Base-by-base conservation (phyloP, 2,797 vertebrate species). In the Selene dorsalis region DNA sequence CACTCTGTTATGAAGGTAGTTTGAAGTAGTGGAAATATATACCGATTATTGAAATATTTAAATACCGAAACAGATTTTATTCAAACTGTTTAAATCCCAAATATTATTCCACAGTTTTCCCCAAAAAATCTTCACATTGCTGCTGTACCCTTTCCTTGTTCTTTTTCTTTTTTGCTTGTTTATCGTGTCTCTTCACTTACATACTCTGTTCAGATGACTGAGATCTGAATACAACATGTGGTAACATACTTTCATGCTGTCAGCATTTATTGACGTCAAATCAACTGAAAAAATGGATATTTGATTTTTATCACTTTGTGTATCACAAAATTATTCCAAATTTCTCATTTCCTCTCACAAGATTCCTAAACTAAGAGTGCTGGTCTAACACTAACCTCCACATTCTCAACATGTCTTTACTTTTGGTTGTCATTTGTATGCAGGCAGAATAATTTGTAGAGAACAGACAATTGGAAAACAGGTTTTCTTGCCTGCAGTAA, bases 391-490 rank as follows among this genome's bases (percentile, higher is more conserved):
- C 75, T 75, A 89, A 88, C 79, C 82, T 89, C 84, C 80, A 73
- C 78, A 52, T 86, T 90, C 84, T 82, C 66, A 77, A 89, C 91
- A 91, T 69, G 78, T 90, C 87, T 89, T 84, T 80, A 91, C 86
- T 90, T 90, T 89, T 84, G 76, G 73, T 80, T 81, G 85, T 88
- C 90, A 94, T 94, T 93, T 89, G 93, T 94, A 94, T 94, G 92
- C 93, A 91, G 89, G 90, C 85, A 84, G 90, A 93, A 91, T 94
- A 89, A 93, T 93, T 93, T 92, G 89, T 81, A 72, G 88, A 82
- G 90, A 92, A 89, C 77, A 93, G 92, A 94, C 91, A 93, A 94
- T 94, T 93, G 92, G 91, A 94, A 94, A 93, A 90, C 88, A 87
- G 87, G 87, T 92, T 93, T 92, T 93, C 89, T 90, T 88, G 93